Evolutionary conservation across 2,797 vertebrate genomes (phyloP), one percentile per base, ranked within the genome.

Genomic region (Periparus ater): DNA sequence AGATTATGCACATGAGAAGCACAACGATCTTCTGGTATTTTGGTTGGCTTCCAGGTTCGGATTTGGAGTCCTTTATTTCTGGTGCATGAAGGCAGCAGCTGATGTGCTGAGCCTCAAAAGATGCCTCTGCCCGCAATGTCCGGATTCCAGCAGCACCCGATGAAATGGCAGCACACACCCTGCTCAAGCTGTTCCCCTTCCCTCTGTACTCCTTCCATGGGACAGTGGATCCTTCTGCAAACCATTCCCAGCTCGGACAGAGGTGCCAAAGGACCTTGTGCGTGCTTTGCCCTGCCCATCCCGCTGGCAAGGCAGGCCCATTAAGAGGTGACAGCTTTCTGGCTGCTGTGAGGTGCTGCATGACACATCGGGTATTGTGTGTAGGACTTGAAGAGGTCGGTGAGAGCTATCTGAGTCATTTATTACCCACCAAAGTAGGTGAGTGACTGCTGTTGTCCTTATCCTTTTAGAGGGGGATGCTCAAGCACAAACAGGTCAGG

Each of bases 41-140:
- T 94, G 95, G 79, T 88, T 86, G 76, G 44, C 76, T 94, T 96
- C 89, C 95, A 97, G 77, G 63, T 54, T 91, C 0, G 13, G 82
- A 89, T 96, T 93, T 96, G 93, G 55, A 95, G 89, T n/a, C 66
- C 63, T 91, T 88, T 94, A 78, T 93, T 89, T 92, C 54, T 94
- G 55, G 66, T 75, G 82, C 82, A 26, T 18, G 88, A 79, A 96
- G 91, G 91, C 95, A 94, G 92, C 93, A 95, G 94, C 94, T 91
- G 94, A 92, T 91, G 78, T 77, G 72, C 78, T 73, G 72, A 85
- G 81, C 78, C 72, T 91, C 81, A 74, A 61, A 80, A 85, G 93
- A 71, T 85, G 78, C 81, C 92, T 91, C 32, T 95, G 91, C 67
- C 81, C 14, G 3, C 85, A 34, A 40, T 0, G 12, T 82, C 90